Conservation (phyloP, 2,888 invertebrate genomes). For the Drosophila bunnanda region DNA sequence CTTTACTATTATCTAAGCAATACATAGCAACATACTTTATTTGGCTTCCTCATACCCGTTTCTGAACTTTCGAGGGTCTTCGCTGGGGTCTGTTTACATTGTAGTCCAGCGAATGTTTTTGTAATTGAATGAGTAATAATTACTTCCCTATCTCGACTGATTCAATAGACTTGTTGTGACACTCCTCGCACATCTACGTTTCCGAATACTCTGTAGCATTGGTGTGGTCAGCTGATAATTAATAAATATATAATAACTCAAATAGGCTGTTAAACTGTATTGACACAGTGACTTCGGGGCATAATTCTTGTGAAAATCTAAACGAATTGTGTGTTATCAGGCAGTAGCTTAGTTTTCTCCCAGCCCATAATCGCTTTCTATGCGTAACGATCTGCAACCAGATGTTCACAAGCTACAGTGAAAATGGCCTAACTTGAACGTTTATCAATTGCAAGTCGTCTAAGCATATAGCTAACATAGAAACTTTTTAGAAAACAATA, state of each 20-base stretch:
- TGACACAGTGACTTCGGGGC: constrained; percentile 72
- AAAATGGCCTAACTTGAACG: background rate
- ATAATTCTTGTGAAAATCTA: constrained; percentile 16
- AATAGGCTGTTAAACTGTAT: constrained; percentile 73
- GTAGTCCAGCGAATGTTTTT: constrained; percentile 16
- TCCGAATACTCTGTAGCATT: background rate
- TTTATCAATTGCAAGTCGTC: background rate
- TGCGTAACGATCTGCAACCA: constrained; percentile 6
- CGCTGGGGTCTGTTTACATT: constrained; percentile 26
- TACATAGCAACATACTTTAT: constrained; percentile 4
- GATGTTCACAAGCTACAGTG: constrained; percentile 16
- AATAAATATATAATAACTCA: constrained; percentile 50
- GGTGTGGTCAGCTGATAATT: constrained; percentile 49
- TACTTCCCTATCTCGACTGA: constrained; percentile 21
- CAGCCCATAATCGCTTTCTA: background rate
- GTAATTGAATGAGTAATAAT: constrained; percentile 42
- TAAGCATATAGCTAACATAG: too few species aligned
- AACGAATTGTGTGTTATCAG: constrained; percentile 19
- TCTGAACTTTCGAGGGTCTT: constrained; percentile 27
- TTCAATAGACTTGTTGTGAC: constrained; percentile 1
- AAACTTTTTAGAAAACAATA: too few species aligned
- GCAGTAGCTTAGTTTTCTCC: background rate
- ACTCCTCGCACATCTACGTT: background rate
- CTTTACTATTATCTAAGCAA: constrained; percentile 22
- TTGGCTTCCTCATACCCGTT: constrained; percentile 37